Evolutionary conservation across 2,113 vertebrate species (phyloP).

Genomic region (Struthio camelus): DNA sequence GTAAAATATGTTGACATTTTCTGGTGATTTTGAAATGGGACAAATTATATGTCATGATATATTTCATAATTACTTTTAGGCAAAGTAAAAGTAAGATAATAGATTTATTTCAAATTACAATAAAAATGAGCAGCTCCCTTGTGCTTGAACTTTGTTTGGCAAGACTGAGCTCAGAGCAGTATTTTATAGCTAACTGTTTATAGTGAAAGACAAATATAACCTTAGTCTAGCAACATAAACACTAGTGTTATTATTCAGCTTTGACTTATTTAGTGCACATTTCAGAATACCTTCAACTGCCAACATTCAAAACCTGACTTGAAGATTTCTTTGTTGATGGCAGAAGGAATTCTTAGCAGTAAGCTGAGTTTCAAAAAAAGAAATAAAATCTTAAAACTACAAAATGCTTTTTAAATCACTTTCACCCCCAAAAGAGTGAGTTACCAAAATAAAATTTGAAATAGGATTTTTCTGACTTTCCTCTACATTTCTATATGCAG

Average conservation of each 20-base stretch:
- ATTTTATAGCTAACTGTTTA: neutral
- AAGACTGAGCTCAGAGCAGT: neutral
- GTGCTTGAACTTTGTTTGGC: neutral
- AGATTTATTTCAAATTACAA: neutral
- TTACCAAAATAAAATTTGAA: neutral
- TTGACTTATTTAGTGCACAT: neutral
- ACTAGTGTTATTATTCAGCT: neutral
- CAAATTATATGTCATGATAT: neutral
- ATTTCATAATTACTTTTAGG: neutral
- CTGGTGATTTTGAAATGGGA: neutral
- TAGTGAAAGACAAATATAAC: neutral
- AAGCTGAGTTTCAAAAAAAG: neutral
- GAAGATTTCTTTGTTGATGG: neutral
- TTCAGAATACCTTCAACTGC: neutral
- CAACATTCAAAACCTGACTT: neutral
- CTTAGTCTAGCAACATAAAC: neutral
- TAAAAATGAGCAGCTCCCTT: neutral
- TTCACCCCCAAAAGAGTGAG: neutral
- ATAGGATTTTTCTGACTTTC: accelerated
- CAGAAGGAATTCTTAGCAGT: neutral
- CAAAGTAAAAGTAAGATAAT: neutral
- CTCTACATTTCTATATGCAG: neutral
- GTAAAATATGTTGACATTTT: neutral
- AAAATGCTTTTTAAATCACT: neutral
- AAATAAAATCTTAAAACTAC: neutral